Evolutionary conservation across 2,113 vertebrate genomes (phyloP).

Genomic region (Meriones unguiculatus): DNA sequence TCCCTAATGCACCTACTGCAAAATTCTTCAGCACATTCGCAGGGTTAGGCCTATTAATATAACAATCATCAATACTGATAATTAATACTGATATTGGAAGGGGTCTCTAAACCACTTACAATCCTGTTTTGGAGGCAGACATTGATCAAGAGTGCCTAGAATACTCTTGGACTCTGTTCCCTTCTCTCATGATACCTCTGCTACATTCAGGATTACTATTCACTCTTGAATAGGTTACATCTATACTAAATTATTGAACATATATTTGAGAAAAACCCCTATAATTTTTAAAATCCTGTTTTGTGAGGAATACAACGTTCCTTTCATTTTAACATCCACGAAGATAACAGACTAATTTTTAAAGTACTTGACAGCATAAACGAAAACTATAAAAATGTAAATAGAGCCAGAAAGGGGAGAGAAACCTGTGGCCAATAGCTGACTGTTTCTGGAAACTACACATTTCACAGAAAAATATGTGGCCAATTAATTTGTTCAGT

Average conservation of each 20-base stretch:
- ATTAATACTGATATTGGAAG: not conserved
- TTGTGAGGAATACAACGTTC: slow-evolving; percentile 50
- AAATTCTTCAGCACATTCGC: not conserved
- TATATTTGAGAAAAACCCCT: not conserved
- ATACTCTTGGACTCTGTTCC: not conserved
- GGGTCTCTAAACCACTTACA: not conserved
- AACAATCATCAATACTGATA: not conserved
- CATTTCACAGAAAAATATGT: not conserved
- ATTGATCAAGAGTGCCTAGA: slow-evolving; percentile 14
- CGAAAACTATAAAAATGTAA: slow-evolving; percentile 7
- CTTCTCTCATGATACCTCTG: not conserved
- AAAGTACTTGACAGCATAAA: slow-evolving; percentile 34
- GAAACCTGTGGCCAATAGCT: slow-evolving; percentile 12
- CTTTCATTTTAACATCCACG: slow-evolving; percentile 9
- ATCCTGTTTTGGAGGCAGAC: slow-evolving; percentile 51
- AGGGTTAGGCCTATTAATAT: not conserved
- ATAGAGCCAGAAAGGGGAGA: not conserved
- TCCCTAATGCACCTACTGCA: not conserved
- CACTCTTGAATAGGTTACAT: slow-evolving; percentile 28
- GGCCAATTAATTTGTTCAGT: slow-evolving; percentile 14
- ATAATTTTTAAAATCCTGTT: slow-evolving; percentile 32
- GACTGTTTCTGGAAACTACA: slow-evolving; percentile 24
- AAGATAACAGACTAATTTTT: slow-evolving; percentile 31
- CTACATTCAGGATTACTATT: slow-evolving; percentile 29
- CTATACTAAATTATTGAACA: slow-evolving; percentile 44